Base-by-base conservation (phyloP, 2,797 vertebrate genomes). In the Odontamblyopus lacepedii region DNA sequence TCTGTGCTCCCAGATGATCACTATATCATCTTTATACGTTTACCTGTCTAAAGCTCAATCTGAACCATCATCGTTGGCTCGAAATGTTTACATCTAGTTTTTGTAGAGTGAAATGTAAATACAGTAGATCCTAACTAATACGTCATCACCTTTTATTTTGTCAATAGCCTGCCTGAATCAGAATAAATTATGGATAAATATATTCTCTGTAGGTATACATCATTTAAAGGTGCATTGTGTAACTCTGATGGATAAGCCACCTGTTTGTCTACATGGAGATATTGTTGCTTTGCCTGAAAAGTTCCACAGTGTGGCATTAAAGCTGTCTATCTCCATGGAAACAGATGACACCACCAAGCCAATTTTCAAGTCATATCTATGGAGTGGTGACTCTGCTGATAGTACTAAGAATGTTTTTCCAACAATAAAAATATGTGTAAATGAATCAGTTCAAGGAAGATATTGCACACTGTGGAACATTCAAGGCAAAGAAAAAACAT, bases 1-100 rank as follows among this genome's bases (percentile, higher is more conserved):
- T 56, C 30, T 59, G 32, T 44, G 19, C 57, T 60, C 73, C 67
- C 70, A 59, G 71, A 83, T 78, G 63, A 86, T 76, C 79, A 74
- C 53, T 29, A 44, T 57, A 86, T 76, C 66, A 71, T 82, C 51
- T 61, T 19, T 73, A 29, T 67, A 13, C 70, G 71, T 77, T 74
- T 55, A 67, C 65, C 65, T 57, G 23, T 73, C 41, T 64, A 48
- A 81, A 76, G 59, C 60, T 30, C 35, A 67, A 75, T 35, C 38
- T 71, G 8, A 69, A 71, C 51, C 51, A 61, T 74, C 66, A 38
- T 68, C 26, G 30, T 48, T 27, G 60, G 48, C 53, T 65, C 26
- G 38, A 9, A 5, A 55, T 50, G 71, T 64, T 67, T 44, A 30
- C 13, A 44, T 30, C 12, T 64, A 29, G 69, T 66, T 75, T 23